A percentile compares a stretch with the other conserved stretches of the same genome.
These are phyloP conservation scores for Monopis laevigella DNA, from an alignment of 2,888 invertebrate genomes.

Conservation along the genomic window DNA sequence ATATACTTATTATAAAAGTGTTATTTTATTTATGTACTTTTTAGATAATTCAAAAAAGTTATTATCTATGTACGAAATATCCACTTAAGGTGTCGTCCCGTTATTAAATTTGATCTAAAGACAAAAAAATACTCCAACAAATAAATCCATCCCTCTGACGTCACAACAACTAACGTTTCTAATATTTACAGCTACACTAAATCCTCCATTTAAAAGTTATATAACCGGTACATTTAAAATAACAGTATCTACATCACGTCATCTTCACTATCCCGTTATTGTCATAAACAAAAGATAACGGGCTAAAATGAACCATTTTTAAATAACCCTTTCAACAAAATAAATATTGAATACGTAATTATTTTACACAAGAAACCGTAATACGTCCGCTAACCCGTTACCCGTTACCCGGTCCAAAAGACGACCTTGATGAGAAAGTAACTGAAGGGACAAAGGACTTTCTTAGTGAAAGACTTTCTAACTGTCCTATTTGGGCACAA, in stretches of 20 bases:
- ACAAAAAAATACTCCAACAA: too few species aligned
- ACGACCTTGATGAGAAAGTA: conserved; percentile 40
- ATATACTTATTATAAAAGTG: too few species aligned
- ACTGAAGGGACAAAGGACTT: conserved; percentile 49
- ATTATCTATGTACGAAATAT: too few species aligned
- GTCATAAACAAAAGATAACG: conserved; percentile 42
- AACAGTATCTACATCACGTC: conserved; percentile 29
- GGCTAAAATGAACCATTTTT: conserved; percentile 49
- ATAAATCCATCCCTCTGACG: too few species aligned
- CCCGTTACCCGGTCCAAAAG: conserved; percentile 30
- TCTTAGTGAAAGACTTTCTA: conserved; percentile 43
- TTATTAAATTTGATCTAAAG: too few species aligned
- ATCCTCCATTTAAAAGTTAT: too few species aligned
- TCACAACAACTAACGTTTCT: too few species aligned
- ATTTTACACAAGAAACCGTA: conserved; percentile 52
- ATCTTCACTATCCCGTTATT: conserved; percentile 35
- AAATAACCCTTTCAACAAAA: conserved; percentile 46
- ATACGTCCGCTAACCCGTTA: conserved; percentile 35
- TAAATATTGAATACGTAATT: conserved; percentile 52
- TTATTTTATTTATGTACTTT: too few species aligned
- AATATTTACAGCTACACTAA: too few species aligned
- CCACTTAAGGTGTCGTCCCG: too few species aligned
- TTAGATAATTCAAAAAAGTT: too few species aligned
- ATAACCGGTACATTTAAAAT: too few species aligned
- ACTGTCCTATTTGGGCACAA: conserved; percentile 21